phyloP scores from a whole-genome alignment of 2,797 vertebrate genomes.

The Pyrocephalus nanus region DNA sequence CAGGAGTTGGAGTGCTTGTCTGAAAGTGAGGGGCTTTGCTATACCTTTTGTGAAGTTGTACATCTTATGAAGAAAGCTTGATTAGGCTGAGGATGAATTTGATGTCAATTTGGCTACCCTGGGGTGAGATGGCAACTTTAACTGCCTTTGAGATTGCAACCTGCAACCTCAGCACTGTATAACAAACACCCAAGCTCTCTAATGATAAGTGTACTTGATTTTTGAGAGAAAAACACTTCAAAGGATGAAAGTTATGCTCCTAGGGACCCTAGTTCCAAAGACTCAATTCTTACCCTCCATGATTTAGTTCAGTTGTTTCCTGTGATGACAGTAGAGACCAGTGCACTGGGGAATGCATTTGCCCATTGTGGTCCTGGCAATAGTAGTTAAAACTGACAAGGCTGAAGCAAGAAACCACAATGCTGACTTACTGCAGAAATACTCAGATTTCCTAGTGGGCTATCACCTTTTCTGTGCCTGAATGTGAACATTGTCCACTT shows the following conservation, averaged over 20 bases:
- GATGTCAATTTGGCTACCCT: not conserved
- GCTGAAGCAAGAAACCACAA: not conserved
- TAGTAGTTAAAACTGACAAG: not conserved
- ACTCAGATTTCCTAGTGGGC: not conserved
- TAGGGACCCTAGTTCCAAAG: not conserved
- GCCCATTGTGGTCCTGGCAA: not conserved
- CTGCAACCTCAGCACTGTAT: not conserved
- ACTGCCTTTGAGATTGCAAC: not conserved
- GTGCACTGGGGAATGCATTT: not conserved
- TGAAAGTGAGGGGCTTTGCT: not conserved
- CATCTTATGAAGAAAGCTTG: not conserved
- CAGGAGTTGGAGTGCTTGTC: not conserved
- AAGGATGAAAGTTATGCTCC: not conserved
- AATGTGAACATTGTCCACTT: constrained; percentile 12
- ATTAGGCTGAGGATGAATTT: not conserved
- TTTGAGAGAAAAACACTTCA: not conserved
- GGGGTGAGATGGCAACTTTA: not conserved
- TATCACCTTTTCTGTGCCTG: not conserved
- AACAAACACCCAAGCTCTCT: not conserved
- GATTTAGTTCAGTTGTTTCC: not conserved
- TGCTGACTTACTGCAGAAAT: not conserved
- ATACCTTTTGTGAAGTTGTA: not conserved
- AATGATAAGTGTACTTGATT: not conserved
- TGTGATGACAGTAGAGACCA: not conserved
- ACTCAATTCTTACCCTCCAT: not conserved